Evolutionary conservation across 2,888 invertebrate species (phyloP).

Genomic region (Boloria euphrosyne): DNA sequence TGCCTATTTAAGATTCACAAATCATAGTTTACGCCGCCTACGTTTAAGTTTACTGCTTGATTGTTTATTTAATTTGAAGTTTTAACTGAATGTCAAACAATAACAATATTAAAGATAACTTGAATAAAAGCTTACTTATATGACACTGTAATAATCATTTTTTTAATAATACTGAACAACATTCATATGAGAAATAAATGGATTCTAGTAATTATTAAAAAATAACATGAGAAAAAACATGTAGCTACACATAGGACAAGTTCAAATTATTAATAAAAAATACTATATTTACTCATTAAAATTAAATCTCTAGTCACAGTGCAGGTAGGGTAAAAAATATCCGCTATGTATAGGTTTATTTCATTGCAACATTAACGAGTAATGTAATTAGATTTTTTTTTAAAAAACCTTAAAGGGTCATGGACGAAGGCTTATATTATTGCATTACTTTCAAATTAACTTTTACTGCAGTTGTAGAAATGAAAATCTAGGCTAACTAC

Average conservation of each 20-base stretch:
- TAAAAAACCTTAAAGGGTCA: background rate
- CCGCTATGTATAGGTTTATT: conserved; percentile 1
- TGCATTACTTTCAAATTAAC: background rate
- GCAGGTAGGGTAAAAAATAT: background rate
- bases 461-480: background rate
- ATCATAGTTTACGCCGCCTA: conserved; percentile 2
- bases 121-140: no score
- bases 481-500: no score
- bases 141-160: no score
- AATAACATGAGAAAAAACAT: no score
- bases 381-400: conserved; percentile 21
- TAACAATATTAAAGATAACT: background rate
- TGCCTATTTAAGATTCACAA: conserved; percentile 9
- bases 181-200: no score
- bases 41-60: conserved; percentile 9
- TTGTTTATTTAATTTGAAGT: conserved; percentile 8
- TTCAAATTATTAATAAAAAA: background rate
- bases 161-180: no score
- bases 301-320: background rate
- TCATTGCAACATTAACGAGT: conserved; percentile 24
- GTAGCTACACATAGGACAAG: no score
- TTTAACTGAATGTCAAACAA: background rate
- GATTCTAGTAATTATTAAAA: no score
- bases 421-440: conserved; percentile 7
- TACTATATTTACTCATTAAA: background rate